Base-by-base conservation (phyloP, 2,888 invertebrate species). In the Athrips mouffetella region DNA sequence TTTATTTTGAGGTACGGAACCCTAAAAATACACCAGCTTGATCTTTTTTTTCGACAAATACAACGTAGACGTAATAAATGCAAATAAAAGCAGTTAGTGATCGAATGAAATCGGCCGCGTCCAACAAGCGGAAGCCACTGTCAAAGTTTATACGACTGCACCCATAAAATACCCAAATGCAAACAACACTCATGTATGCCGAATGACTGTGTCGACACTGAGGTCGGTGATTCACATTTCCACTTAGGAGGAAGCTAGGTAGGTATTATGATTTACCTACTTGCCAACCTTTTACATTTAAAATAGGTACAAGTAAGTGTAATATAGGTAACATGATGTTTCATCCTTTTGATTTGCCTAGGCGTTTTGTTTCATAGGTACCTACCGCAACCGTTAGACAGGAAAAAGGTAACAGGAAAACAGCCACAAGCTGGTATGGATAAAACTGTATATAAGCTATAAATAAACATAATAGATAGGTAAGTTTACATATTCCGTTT, bases 131-230 rank as follows among this genome's bases (percentile, higher is more conserved):
- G 54, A 54, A 54, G 50, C 48, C 53, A 35, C 39, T 48, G 51
- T 50, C 50, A 29, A 52, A 48, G 50, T 48, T n/a, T n/a, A 45
- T 54, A 39, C 51, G 50, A 47, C 49, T 49, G 31, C 51, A 45
- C 51, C 51, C 42, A 42, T 42, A 42, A 29, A 42, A 49, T 44
- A 51, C 37, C 47, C 45, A 49, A 47, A 54, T 44, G 44, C 49
- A 48, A 40, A 48, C 39, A 37, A 15, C 21, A 29, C 46, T 48
- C 33, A 31, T 47, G 47, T 46, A 29, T 47, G 30, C 44, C 40
- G 51, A 25, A 48, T 52, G 49, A 45, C 49, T 49, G 45, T 48
- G 42, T 52, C 31, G 48, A 47, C 50, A 50, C 50, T 42, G 45
- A 45, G 51, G 47, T 47, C 47, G 30, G 30, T 21, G 41, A 47